phyloP scores from a whole-genome alignment of 2,797 vertebrate genomes.

The Sarcophilus harrisii region DNA sequence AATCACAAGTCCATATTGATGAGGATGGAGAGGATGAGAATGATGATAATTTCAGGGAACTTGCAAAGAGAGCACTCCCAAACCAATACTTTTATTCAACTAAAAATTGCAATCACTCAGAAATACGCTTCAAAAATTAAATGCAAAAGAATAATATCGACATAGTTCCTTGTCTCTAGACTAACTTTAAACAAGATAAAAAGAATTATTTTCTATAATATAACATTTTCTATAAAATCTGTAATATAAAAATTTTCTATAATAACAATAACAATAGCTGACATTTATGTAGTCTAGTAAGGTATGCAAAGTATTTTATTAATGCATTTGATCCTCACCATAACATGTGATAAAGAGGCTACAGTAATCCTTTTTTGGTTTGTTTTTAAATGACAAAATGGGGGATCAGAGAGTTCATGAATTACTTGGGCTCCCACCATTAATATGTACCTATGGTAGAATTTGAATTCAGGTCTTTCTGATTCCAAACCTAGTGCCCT shows the following conservation, averaged over 20 bases:
- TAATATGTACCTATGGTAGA: neutral
- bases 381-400: neutral
- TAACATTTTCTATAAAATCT: neutral
- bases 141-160: neutral
- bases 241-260: too few relatives aligned
- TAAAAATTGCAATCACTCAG: neutral
- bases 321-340: neutral
- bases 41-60: neutral
- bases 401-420: neutral
- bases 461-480: neutral
- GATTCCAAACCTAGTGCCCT: neutral
- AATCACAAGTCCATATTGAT: neutral
- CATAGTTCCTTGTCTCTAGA: neutral
- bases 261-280: neutral
- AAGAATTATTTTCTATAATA: neutral
- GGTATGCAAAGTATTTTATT: neutral
- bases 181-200: neutral
- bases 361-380: neutral
- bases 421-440: neutral
- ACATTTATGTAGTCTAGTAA: neutral
- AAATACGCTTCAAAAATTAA: neutral
- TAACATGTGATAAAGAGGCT: neutral
- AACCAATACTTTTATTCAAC: neutral
- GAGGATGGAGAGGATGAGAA: neutral
- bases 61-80: neutral